phyloP scores from a whole-genome alignment of 2,888 invertebrate species.

The Drosophila basisetae region DNA sequence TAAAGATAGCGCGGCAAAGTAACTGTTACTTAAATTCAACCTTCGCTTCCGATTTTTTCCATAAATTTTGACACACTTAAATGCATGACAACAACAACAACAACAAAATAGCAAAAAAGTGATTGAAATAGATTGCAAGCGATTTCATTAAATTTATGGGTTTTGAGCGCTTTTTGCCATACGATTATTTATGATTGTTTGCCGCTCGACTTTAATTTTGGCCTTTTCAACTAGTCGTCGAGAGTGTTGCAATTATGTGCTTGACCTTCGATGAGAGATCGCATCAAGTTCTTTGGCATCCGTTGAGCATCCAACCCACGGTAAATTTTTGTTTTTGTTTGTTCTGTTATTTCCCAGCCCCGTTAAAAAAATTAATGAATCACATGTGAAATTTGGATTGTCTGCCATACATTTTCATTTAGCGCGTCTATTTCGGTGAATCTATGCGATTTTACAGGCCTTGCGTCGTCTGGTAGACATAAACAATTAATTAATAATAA shows the following conservation, averaged over 20 bases:
- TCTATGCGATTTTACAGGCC: conserved; percentile 9
- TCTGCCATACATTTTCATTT: conserved; percentile 31
- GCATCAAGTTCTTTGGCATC: conserved; percentile 46
- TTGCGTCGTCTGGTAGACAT: conserved; percentile 4
- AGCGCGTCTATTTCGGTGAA: conserved; percentile 24
- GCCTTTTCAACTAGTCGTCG: conserved; percentile 32
- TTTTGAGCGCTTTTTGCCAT: conserved; percentile 35
- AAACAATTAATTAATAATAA: conserved; percentile 35
- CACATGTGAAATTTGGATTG: conserved; percentile 38
- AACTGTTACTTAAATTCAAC: conserved; percentile 62
- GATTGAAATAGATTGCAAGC: conserved; percentile 60
- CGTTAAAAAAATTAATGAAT: conserved; percentile 44
- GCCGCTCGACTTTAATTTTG: conserved; percentile 36
- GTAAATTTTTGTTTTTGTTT: not conserved
- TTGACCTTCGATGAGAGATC: conserved; percentile 49
- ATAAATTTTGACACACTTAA: conserved; percentile 69
- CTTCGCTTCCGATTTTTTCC: conserved; percentile 68
- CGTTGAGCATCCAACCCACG: not conserved
- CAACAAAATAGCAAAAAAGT: conserved; percentile 41
- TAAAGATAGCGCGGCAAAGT: conserved; percentile 70
- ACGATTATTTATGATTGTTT: conserved; percentile 61
- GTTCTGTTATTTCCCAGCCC: not conserved
- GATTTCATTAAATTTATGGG: conserved; percentile 70
- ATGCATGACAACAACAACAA: conserved; percentile 25
- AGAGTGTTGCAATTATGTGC: conserved; percentile 38